These are phyloP conservation scores for Chlamydotis undulata DNA, from an alignment of 2,113 vertebrate species.

Conservation along the genomic window DNA sequence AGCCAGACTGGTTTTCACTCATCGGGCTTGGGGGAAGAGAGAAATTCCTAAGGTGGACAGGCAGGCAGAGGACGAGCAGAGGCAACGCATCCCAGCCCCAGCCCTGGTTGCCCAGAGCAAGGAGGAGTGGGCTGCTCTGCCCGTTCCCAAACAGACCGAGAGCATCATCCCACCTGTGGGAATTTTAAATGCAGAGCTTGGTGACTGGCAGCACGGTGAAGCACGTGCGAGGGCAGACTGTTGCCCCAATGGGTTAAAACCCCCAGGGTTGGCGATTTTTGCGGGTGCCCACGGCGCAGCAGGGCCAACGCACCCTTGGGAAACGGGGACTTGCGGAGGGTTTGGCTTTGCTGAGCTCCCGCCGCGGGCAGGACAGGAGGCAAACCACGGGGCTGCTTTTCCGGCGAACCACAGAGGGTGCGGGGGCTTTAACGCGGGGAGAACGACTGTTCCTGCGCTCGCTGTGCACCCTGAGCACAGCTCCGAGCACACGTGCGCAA, in stretches of 20 bases:
- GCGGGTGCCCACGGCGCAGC: not conserved
- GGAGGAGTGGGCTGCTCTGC: fast-evolving
- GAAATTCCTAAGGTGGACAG: not conserved
- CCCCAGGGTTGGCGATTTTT: fast-evolving
- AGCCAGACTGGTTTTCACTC: not conserved
- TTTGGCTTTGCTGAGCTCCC: not conserved
- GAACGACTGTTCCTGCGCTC: not conserved
- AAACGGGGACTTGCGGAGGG: too few relatives aligned
- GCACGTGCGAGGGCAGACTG: not conserved
- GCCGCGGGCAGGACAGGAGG: fast-evolving
- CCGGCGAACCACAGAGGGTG: not conserved
- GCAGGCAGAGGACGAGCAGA: not conserved
- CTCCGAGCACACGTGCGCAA: not conserved
- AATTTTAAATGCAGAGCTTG: not conserved
- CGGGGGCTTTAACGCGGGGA: fast-evolving
- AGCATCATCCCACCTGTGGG: fast-evolving
- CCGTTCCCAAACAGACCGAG: not conserved
- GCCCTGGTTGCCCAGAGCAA: not conserved
- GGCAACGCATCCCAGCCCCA: fast-evolving
- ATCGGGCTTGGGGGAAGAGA: not conserved
- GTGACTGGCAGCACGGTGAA: too few relatives aligned
- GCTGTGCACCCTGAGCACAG: not conserved
- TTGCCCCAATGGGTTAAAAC: not conserved
- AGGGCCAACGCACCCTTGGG: fast-evolving
- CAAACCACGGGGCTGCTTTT: not conserved